These are phyloP conservation scores for Zalophus californianus DNA, from an alignment of 2,797 vertebrate genomes.

Conservation along the genomic window DNA sequence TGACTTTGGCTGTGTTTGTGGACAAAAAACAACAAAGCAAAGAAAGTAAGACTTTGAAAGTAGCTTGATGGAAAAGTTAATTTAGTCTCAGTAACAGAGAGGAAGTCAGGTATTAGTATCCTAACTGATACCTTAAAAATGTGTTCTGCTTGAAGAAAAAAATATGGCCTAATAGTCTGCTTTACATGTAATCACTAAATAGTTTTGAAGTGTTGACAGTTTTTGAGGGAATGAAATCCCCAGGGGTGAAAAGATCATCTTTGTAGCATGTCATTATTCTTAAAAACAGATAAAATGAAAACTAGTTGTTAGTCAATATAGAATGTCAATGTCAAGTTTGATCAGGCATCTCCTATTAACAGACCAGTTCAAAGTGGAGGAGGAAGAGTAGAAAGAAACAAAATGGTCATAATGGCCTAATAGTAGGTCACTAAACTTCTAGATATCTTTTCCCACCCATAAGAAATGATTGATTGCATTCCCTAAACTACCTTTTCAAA, in stretches of 20 bases:
- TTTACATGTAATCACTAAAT: conserved; percentile 39
- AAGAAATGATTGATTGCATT: neutral
- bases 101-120: neutral
- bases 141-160: neutral
- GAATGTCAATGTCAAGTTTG: neutral
- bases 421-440: neutral
- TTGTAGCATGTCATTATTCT: neutral
- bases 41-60: neutral
- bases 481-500: conserved; percentile 34
- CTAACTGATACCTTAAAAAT: neutral
- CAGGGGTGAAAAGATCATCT: neutral
- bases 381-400: conserved; percentile 1
- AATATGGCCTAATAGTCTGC: neutral
- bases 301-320: neutral
- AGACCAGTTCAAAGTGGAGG: neutral
- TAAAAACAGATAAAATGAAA: neutral
- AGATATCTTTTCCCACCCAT: neutral
- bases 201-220: neutral
- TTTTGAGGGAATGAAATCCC: conserved; percentile 35
- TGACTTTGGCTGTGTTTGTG: neutral
- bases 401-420: neutral
- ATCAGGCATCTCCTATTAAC: neutral
- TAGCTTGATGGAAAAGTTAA: neutral
- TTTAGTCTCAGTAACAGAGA: neutral
- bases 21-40: neutral